phyloP scores from a whole-genome alignment of 2,113 vertebrate genomes.

The Rhinopomastus cyanomelas region DNA sequence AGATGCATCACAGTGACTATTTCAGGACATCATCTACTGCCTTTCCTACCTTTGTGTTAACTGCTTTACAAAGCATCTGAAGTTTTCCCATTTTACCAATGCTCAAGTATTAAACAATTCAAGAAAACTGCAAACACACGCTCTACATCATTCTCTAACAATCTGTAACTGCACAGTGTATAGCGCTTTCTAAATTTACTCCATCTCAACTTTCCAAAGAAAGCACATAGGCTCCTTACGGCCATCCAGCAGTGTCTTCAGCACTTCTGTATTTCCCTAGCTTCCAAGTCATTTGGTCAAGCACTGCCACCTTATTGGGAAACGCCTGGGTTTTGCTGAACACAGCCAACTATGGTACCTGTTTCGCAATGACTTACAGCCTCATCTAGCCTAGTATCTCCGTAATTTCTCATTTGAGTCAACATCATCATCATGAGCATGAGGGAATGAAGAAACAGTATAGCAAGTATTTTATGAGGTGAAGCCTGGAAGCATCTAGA shows the following conservation, averaged over 20 bases:
- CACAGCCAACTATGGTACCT: not conserved
- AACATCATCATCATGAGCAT: fast-evolving
- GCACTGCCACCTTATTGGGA: fast-evolving
- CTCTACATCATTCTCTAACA: fast-evolving
- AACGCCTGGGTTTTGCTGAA: fast-evolving
- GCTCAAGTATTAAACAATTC: not conserved
- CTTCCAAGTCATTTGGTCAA: not conserved
- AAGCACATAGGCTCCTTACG: not conserved
- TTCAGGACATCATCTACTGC: not conserved
- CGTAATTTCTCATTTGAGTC: not conserved
- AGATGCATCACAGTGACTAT: not conserved
- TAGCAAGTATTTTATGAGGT: fast-evolving
- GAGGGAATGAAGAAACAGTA: fast-evolving
- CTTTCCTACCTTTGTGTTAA: not conserved
- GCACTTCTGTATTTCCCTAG: not conserved
- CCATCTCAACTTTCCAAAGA: not conserved
- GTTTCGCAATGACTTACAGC: not conserved
- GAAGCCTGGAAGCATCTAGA: not conserved
- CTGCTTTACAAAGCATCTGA: not conserved
- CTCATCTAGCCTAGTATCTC: not conserved
- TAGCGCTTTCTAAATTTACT: not conserved
- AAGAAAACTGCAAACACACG: not conserved
- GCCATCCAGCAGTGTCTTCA: fast-evolving
- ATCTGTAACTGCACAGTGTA: fast-evolving
- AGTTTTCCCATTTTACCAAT: not conserved